Evolutionary conservation across 2,888 invertebrate species (phyloP).

Genomic region (Branchellion lobata): DNA sequence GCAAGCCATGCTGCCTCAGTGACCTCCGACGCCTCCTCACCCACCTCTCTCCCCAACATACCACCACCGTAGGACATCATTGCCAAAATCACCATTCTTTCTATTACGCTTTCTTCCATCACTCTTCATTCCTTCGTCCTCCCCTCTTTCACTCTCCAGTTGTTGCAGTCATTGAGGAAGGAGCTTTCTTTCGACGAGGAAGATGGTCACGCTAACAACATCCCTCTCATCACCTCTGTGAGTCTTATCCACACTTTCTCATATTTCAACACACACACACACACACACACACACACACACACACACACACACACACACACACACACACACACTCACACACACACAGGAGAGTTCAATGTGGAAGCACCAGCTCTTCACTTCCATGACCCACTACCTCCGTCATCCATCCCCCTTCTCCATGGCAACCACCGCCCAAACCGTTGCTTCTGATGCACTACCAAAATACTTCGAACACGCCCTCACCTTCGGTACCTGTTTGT

Average conservation of each 20-base stretch:
- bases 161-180: background rate
- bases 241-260: background rate
- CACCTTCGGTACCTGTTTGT: background rate
- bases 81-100: too few species aligned
- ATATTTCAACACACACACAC: background rate
- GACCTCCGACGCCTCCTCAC: conserved; percentile 19
- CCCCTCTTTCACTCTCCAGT: background rate
- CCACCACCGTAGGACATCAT: background rate
- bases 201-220: background rate
- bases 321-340: background rate
- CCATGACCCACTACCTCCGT: background rate
- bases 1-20: conserved; percentile 56
- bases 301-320: too few species aligned
- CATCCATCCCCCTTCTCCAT: too few species aligned
- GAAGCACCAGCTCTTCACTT: background rate
- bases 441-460: background rate
- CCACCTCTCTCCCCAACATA: background rate
- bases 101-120: too few species aligned
- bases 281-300: too few species aligned
- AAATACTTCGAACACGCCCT: background rate
- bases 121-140: too few species aligned
- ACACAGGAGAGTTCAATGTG: background rate
- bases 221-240: background rate
- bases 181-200: background rate
- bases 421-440: too few species aligned